Conservation (phyloP, 2,888 invertebrate species). For the Oscheius sp. region DNA sequence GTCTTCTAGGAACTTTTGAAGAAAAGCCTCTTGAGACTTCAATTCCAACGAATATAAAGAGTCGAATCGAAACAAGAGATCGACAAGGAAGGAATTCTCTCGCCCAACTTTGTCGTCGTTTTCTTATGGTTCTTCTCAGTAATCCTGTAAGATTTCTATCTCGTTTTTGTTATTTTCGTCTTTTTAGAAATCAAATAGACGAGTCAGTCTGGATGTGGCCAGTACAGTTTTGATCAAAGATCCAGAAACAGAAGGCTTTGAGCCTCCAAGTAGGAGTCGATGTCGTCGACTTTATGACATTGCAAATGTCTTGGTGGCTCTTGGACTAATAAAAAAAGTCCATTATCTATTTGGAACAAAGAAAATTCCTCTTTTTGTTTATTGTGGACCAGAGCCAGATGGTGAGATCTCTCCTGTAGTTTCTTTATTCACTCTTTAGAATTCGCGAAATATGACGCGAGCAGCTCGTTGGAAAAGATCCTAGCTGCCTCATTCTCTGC, state of each 20-base stretch:
- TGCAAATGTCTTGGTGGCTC: conserved; percentile 81
- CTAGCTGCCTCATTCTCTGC: conserved; percentile 31
- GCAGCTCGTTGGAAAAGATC: conserved; percentile 40
- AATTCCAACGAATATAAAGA: not conserved
- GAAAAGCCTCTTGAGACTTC: not conserved
- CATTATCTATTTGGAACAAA: conserved; percentile 71
- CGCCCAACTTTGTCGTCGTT: conserved; percentile 67
- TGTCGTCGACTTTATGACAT: conserved; percentile 80
- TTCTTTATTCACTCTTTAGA: too few relatives aligned
- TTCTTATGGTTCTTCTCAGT: conserved; percentile 68
- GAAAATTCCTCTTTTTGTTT: conserved; percentile 70
- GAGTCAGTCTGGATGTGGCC: conserved; percentile 68
- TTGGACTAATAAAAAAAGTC: conserved; percentile 80
- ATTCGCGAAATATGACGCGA: conserved; percentile 40
- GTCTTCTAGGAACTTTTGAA: not conserved
- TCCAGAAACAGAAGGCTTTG: conserved; percentile 66
- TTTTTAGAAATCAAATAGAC: conserved; percentile 58
- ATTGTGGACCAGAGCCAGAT: conserved; percentile 68
- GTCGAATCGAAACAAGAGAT: conserved; percentile 44
- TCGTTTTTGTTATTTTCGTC: not conserved
- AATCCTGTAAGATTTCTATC: conserved; percentile 51
- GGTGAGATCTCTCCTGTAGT: conserved; percentile 29
- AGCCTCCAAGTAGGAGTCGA: conserved; percentile 67
- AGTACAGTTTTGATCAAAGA: conserved; percentile 69
- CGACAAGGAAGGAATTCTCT: conserved; percentile 61